Percentiles rank a stretch among this genome's conserved stretches.
These are phyloP conservation scores for Eilema caniola DNA, from an alignment of 2,888 invertebrate genomes.

Conservation along the genomic window DNA sequence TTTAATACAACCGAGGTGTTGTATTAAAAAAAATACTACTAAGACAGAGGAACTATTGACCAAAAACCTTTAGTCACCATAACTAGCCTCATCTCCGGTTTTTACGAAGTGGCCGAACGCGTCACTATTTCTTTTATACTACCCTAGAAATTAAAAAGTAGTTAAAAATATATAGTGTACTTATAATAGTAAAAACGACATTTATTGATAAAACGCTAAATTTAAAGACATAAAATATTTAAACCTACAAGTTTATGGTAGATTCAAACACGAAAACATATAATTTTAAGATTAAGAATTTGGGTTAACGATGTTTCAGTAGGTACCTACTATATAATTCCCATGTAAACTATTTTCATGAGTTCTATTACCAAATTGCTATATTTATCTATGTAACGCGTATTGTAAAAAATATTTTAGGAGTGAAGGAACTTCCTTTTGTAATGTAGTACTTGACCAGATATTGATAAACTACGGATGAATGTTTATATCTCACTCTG, in stretches of 20 bases:
- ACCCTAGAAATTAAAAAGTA: neutral
- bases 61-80: too few species aligned
- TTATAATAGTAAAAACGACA: neutral
- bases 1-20: too few species aligned
- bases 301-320: conserved; percentile 3
- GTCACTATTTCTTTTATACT: neutral
- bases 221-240: conserved; percentile 4
- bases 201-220: neutral
- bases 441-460: too few species aligned
- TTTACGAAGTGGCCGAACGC: neutral
- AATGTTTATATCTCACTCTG: too few species aligned
- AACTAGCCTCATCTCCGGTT: neutral
- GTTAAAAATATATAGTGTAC: neutral
- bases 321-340: neutral
- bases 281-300: neutral
- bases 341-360: neutral
- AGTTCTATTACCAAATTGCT: neutral
- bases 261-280: neutral
- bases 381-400: neutral
- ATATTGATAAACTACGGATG: too few species aligned
- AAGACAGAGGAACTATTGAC: too few species aligned
- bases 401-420: too few species aligned
- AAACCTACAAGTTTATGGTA: neutral
- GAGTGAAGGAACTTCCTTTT: too few species aligned
- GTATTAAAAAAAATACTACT: too few species aligned